These are phyloP conservation scores for Chelon labrosus DNA, from an alignment of 2,797 vertebrate species.

Conservation along the genomic window DNA sequence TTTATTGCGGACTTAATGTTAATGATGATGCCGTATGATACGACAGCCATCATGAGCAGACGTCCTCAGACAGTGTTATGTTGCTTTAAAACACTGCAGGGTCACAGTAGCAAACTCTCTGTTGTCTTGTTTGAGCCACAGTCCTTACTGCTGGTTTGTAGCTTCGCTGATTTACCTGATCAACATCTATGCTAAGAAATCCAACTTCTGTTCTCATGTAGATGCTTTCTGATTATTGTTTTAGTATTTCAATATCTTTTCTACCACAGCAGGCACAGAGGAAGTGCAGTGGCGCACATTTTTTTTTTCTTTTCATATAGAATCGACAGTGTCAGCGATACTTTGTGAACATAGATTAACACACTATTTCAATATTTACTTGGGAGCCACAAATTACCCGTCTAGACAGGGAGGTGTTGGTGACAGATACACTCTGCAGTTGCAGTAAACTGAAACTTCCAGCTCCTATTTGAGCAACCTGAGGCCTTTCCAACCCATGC, in stretches of 20 bases:
- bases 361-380: slow-evolving; percentile 1
- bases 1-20: slow-evolving; percentile 36
- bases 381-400: background rate
- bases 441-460: background rate
- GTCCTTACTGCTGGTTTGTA: too few relatives aligned
- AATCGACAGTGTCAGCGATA: background rate
- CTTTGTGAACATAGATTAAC: background rate
- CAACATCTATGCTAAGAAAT: background rate
- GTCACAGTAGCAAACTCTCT: too few relatives aligned
- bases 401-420: background rate
- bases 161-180: too few relatives aligned
- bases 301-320: background rate
- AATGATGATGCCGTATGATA: slow-evolving; percentile 32
- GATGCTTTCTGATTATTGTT: background rate
- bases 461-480: background rate
- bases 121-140: too few relatives aligned
- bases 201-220: background rate
- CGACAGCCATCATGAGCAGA: slow-evolving; percentile 42
- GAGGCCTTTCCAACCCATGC: background rate
- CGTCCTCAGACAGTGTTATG: background rate
- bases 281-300: background rate
- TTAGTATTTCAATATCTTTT: background rate
- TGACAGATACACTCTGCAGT: background rate
- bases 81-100: background rate
- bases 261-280: background rate